Percentiles rank a stretch among this genome's conserved stretches.
phyloP scores from a whole-genome alignment of 1,140 invertebrate genomes.

The Bombus ignitus region DNA sequence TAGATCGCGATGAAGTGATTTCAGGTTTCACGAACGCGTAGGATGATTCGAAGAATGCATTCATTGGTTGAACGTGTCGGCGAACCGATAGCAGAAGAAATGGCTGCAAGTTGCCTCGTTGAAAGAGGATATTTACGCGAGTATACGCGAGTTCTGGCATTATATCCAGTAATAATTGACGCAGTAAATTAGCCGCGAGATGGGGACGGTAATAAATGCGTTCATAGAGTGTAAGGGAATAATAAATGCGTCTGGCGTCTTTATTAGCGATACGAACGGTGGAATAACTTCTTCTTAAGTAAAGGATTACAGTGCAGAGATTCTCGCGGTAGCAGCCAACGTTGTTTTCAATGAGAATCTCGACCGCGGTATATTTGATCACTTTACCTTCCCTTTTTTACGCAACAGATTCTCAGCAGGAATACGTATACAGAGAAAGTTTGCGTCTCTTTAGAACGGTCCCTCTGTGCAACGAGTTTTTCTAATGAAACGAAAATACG shows the following conservation, averaged over 20 bases:
- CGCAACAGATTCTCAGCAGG: background rate
- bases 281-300: background rate
- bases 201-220: constrained; percentile 4
- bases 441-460: background rate
- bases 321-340: background rate
- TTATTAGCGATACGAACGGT: background rate
- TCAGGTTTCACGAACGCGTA: background rate
- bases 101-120: background rate
- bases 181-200: background rate
- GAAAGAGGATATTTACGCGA: constrained; percentile 14
- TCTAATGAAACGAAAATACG: constrained; percentile 7
- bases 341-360: constrained; percentile 1
- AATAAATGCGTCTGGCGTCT: constrained; percentile 20
- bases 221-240: background rate
- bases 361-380: background rate
- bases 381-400: background rate
- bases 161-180: constrained; percentile 6
- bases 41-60: background rate
- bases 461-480: background rate
- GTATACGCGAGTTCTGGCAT: background rate
- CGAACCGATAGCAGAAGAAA: background rate
- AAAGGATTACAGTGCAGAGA: background rate
- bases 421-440: too few species aligned
- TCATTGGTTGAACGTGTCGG: background rate
- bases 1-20: constrained; percentile 4